Base-by-base conservation (phyloP, 2,888 invertebrate genomes). In the Melinaea menophilus region DNA sequence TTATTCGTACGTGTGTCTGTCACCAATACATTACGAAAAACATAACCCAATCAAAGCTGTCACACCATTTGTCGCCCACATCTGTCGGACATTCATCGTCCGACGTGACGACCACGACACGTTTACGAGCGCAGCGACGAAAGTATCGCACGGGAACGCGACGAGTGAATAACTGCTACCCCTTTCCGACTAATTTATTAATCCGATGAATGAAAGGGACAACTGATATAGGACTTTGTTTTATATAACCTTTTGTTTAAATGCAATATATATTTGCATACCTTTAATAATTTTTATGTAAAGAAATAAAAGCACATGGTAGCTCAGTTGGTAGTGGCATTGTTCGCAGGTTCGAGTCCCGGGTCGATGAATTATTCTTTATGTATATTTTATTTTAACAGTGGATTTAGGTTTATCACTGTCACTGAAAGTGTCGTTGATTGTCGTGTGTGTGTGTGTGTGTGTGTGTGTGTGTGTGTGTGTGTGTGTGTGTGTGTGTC, bases 91-190 rank as follows among this genome's bases (percentile, higher is more conserved):
- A 65, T 71, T 71, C 69, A 69, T 71, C 70, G 71, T 69, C 72
- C 71, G 70, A 72, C 72, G 72, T 67, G 74, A 73, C 74, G 61
- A 66, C 64, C 68, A 68, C 79, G 85, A 87, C 87, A 79, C 78
- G 73, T 88, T 88, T 86, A 88, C 84, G 85, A 79, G 72, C 64
- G 72, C 74, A 86, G 74, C 81, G 89, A 88, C 85, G 78, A 83
- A 87, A 84, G 83, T 87, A 88, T 86, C 78, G 84, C 73, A 72
- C 68, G 68, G 67, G 77, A 84, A 80, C 76, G 79, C 73, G 84
- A 63, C 78, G 86, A 88, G 78, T 81, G 89, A 89, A 73, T 81
- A 86, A 87, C 77, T 70, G 77, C 70, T 69, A 66, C 72, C 76
- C 78, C 75, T 75, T 78, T 79, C 74, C 67, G 70, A 72, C 74